These are phyloP conservation scores for Jaculus jaculus DNA, from an alignment of 2,113 vertebrate genomes.

Conservation along the genomic window DNA sequence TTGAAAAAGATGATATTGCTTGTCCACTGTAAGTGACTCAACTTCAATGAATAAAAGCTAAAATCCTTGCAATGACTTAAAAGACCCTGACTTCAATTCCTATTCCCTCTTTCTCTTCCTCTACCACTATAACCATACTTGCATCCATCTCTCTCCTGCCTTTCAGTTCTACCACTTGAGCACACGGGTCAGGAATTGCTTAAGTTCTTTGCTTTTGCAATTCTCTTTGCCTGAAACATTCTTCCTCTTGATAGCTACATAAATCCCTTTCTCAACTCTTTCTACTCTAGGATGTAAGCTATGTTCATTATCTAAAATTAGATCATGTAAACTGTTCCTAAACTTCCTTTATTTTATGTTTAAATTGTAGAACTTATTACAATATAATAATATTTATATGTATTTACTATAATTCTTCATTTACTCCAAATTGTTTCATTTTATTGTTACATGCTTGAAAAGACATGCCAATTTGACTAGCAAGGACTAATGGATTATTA, in stretches of 20 bases:
- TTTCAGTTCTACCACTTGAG: background rate
- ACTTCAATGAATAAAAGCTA: background rate
- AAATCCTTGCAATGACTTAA: background rate
- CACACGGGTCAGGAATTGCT: background rate
- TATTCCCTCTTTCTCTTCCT: background rate
- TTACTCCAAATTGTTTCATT: background rate
- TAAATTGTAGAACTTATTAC: background rate
- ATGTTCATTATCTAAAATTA: background rate
- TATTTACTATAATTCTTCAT: slow-evolving; percentile 21
- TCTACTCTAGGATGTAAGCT: background rate
- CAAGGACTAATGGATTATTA: background rate
- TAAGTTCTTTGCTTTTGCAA: background rate
- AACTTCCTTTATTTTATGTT: background rate
- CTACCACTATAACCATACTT: background rate
- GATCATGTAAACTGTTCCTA: background rate
- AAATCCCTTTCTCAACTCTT: background rate
- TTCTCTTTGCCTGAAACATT: background rate
- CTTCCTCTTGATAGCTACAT: background rate
- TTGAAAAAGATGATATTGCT: slow-evolving; percentile 16
- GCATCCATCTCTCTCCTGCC: background rate
- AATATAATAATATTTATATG: background rate
- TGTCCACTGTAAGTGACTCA: background rate
- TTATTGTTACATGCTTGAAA: background rate
- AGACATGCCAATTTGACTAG: background rate
- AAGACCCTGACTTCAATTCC: background rate